phyloP scores from a whole-genome alignment of 2,888 invertebrate species.

The Aleiodes testaceus region DNA sequence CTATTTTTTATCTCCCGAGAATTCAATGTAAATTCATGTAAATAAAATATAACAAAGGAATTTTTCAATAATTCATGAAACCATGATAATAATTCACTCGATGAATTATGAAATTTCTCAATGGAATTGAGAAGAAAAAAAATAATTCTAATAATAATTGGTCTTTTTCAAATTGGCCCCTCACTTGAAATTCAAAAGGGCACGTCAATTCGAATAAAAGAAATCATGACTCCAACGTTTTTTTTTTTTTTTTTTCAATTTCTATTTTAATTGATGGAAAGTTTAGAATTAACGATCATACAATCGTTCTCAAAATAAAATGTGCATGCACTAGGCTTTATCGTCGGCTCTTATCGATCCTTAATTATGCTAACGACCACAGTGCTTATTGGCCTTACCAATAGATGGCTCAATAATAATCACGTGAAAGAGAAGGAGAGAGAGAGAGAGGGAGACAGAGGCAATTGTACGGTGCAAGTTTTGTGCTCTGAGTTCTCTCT shows the following conservation, averaged over 20 bases:
- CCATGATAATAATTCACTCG: too few species aligned
- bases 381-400: conserved; percentile 17
- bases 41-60: too few species aligned
- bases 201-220: background rate
- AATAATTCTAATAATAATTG: too few species aligned
- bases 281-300: conserved; percentile 21
- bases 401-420: conserved; percentile 44
- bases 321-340: conserved; percentile 36
- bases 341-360: conserved; percentile 35
- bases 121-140: too few species aligned
- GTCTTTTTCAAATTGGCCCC: background rate
- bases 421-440: conserved; percentile 3
- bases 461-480: conserved; percentile 16
- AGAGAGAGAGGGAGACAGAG: too few species aligned
- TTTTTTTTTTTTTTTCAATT: too few species aligned
- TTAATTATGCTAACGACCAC: conserved; percentile 45
- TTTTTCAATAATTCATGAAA: too few species aligned
- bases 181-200: background rate
- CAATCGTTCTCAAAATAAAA: background rate
- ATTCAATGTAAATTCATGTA: background rate
- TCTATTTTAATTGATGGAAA: conserved; percentile 27
- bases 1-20: background rate
- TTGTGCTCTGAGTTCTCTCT: conserved; percentile 6
- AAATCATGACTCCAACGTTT: background rate
- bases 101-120: too few species aligned